These are phyloP conservation scores for Schizaphis graminum DNA, from an alignment of 2,888 invertebrate genomes.

Conservation along the genomic window DNA sequence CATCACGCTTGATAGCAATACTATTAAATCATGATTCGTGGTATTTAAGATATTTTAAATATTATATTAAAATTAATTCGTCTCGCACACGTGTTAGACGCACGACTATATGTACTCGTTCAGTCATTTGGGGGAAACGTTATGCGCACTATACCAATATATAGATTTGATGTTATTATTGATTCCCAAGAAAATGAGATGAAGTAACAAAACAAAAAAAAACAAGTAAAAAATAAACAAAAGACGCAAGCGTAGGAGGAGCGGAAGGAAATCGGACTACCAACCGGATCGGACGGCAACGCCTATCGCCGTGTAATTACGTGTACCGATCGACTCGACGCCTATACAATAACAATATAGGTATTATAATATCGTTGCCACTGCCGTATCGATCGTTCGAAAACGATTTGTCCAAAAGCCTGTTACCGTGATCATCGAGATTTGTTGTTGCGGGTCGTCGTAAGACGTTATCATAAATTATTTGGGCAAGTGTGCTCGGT, in stretches of 20 bases:
- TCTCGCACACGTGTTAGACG: not conserved
- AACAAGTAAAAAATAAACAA: conserved; percentile 29
- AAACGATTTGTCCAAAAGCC: not conserved
- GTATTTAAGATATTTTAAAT: not conserved
- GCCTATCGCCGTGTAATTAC: conserved; percentile 48
- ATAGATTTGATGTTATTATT: not conserved
- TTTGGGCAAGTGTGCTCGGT: too few species aligned
- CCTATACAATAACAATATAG: not conserved
- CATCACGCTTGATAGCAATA: not conserved
- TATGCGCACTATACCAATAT: not conserved
- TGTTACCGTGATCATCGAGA: not conserved
- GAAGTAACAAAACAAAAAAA: not conserved
- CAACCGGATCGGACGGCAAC: conserved; percentile 64
- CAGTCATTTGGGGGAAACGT: not conserved
- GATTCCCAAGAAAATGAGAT: not conserved
- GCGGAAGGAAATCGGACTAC: conserved; percentile 57
- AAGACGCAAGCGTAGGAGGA: conserved; percentile 54
- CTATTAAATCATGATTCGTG: not conserved
- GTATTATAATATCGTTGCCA: not conserved
- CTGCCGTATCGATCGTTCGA: conserved; percentile 10
- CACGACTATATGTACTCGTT: not conserved
- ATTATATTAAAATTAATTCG: too few species aligned
- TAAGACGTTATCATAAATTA: not conserved
- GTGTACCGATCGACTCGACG: not conserved
- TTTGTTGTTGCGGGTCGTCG: not conserved